Conservation (phyloP, 2,888 invertebrate species). For the Flexamia atlantica region DNA sequence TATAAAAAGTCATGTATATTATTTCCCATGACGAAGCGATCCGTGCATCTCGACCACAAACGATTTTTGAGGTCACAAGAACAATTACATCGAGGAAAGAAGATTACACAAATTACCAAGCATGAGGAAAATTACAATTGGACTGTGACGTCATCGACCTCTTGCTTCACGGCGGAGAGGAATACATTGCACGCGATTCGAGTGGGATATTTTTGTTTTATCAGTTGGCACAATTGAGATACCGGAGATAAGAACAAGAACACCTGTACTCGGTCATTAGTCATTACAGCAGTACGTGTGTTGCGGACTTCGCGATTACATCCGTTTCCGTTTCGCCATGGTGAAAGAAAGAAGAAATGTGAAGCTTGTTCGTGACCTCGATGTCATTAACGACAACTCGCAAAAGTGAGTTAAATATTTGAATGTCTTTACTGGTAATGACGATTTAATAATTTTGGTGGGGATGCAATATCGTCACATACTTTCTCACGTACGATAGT, state of each 20-base stretch:
- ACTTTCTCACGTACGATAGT: too few species aligned
- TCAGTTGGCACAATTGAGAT: slow-evolving; percentile 12
- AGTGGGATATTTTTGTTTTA: not conserved
- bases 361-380: too few species aligned
- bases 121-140: slow-evolving; percentile 7
- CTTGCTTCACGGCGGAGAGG: not conserved
- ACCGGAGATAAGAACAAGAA: not conserved
- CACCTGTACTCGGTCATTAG: not conserved
- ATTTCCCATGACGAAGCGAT: too few species aligned
- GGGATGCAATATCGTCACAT: too few species aligned
- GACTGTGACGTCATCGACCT: not conserved
- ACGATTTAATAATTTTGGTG: too few species aligned
- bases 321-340: slow-evolving; percentile 13
- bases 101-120: not conserved
- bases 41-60: too few species aligned
- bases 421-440: too few species aligned
- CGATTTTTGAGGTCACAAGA: too few species aligned
- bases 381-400: not conserved
- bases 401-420: slow-evolving; percentile 21
- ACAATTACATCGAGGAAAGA: too few species aligned
- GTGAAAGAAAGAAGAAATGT: slow-evolving; percentile 17
- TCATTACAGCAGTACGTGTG: not conserved
- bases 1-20: too few species aligned
- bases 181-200: not conserved
- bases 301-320: not conserved